Evolutionary conservation across 2,797 vertebrate genomes (phyloP).

Genomic region (Argyrosomus regius): DNA sequence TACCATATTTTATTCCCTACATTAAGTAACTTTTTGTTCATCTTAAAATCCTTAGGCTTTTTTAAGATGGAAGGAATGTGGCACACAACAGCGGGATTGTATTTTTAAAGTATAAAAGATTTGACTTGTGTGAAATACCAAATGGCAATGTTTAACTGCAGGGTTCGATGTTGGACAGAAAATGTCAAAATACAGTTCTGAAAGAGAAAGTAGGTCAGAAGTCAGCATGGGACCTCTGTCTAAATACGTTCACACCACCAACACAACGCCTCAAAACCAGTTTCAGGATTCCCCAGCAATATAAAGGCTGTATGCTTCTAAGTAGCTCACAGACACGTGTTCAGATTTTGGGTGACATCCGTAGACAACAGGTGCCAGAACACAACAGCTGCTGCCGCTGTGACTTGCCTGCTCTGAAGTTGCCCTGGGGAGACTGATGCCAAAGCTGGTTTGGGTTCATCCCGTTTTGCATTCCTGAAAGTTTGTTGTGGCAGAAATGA

Average conservation of each 20-base stretch:
- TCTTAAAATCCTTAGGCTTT: not conserved
- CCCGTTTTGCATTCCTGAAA: constrained; percentile 42
- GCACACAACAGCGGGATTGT: not conserved
- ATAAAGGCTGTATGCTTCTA: constrained; percentile 21
- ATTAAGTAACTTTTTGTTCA: not conserved
- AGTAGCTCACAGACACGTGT: constrained; percentile 45
- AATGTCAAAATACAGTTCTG: constrained; percentile 67
- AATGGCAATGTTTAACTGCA: constrained; percentile 52
- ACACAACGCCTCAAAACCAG: constrained; percentile 34
- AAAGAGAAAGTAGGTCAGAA: constrained; percentile 56
- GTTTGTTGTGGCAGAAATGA: constrained; percentile 50
- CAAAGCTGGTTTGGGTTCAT: constrained; percentile 55
- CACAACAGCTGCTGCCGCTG: constrained; percentile 60
- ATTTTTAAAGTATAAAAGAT: constrained; percentile 53
- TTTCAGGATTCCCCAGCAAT: constrained; percentile 29
- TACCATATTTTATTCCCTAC: not conserved
- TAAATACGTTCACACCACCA: constrained; percentile 49
- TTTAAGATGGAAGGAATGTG: constrained; percentile 13
- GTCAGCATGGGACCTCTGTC: constrained; percentile 43
- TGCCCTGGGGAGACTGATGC: constrained; percentile 55
- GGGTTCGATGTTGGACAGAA: constrained; percentile 53
- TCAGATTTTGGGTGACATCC: constrained; percentile 51
- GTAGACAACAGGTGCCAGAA: constrained; percentile 57
- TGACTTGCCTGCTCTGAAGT: constrained; percentile 45
- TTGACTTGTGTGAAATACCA: constrained; percentile 55